These are phyloP conservation scores for Bombus confusus DNA, from an alignment of 1,140 invertebrate genomes.

Conservation along the genomic window DNA sequence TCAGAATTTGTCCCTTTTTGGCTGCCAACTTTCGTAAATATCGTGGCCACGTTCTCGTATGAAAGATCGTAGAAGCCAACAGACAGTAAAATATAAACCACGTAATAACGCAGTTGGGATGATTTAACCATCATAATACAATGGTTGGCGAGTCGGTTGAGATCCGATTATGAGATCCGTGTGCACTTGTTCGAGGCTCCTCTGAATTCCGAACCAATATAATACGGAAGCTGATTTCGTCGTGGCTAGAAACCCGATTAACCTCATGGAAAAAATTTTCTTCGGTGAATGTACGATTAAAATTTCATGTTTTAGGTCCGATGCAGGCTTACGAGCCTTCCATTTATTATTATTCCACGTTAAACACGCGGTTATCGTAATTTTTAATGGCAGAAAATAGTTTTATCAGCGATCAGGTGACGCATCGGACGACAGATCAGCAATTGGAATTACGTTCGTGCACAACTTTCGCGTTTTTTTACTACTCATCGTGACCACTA, in stretches of 20 bases:
- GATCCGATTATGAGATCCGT: conserved; percentile 16
- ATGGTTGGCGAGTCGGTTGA: neutral
- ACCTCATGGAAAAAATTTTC: neutral
- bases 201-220: neutral
- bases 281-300: neutral
- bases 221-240: neutral
- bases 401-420: neutral
- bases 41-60: neutral
- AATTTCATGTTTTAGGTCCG: neutral
- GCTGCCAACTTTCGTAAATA: too few relatives aligned
- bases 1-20: too few relatives aligned
- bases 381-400: neutral
- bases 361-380: neutral
- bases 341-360: neutral
- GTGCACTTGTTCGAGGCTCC: neutral
- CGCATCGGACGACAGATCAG: conserved; percentile 5
- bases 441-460: conserved; percentile 23
- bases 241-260: neutral
- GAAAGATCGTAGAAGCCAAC: neutral
- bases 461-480: neutral
- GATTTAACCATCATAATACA: neutral
- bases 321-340: neutral
- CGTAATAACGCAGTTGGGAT: neutral
- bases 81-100: conserved; percentile 10
- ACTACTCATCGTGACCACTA: neutral